Percentiles rank a stretch among this genome's conserved stretches.
Evolutionary conservation across 2,888 invertebrate species (phyloP).

Genomic region (Agrilus biguttatus): DNA sequence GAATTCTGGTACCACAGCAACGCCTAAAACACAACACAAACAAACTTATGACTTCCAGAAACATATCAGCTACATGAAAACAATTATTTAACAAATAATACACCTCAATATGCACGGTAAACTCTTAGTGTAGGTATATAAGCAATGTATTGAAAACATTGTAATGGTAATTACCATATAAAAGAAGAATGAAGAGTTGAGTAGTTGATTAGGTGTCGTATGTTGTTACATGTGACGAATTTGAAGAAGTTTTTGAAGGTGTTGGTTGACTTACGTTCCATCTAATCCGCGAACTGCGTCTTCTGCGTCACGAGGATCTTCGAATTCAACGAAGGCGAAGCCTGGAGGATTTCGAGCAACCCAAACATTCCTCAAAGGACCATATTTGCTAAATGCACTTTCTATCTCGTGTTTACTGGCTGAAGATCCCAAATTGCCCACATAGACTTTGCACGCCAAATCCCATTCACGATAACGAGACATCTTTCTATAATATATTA

Average conservation of each 20-base stretch:
- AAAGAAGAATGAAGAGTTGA: constrained; percentile 7
- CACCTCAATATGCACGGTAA: background rate
- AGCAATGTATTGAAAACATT: background rate
- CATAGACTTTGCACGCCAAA: constrained; percentile 81
- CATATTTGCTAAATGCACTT: constrained; percentile 76
- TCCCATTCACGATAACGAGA: constrained; percentile 72
- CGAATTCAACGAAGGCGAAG: constrained; percentile 81
- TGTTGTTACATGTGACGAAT: constrained; percentile 7
- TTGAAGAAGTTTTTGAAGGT: constrained; percentile 1
- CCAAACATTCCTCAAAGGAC: constrained; percentile 83
- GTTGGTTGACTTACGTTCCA: constrained; percentile 50
- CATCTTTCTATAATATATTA: constrained; percentile 29
- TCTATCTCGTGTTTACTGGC: constrained; percentile 84
- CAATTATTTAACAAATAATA: background rate
- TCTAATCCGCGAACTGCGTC: constrained; percentile 73
- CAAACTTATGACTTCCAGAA: background rate
- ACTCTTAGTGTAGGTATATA: background rate
- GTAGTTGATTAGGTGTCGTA: constrained; percentile 6
- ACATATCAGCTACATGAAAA: background rate
- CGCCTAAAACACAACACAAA: constrained; percentile 39
- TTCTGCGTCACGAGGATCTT: constrained; percentile 78
- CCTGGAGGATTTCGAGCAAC: constrained; percentile 88
- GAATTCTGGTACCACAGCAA: constrained; percentile 77
- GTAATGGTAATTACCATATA: constrained; percentile 6
- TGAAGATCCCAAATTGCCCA: constrained; percentile 81